Evolutionary conservation across 1,140 invertebrate species (phyloP), one percentile per base, ranked within the genome.

Genomic region (Caenorhabditis tropicalis): DNA sequence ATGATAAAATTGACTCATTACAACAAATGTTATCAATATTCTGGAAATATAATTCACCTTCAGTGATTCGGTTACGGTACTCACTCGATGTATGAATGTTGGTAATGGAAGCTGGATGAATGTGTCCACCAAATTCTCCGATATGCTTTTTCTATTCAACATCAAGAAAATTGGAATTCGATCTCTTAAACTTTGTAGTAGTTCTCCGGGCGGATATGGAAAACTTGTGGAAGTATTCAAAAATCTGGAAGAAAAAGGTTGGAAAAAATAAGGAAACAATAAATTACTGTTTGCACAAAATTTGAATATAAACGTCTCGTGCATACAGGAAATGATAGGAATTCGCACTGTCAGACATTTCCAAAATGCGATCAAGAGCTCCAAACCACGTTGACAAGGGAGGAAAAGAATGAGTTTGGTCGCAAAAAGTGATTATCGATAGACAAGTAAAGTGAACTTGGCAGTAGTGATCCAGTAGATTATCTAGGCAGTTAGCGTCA

Each of bases 381-480:
- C 43, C 65, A 31, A 74, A 74, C 65, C 65, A 74, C 1, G n/a
- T 74, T 46, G 15, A 0, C n/a, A 24, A 10, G 10, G 36, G 36
- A 0, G 36, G 15, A 10, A 21, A 39, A 24, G 9, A 6, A 74
- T 74, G 65, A 4, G 36, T 46, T 24, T 43, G 36, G 12, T 74
- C 36, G 43, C 65, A 74, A 74, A 74, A 74, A 1, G n/a, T 19
- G 7, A 74, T 12, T 10, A 74, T 74, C 1, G 36, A 43, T 21
- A 74, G 65, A 24, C 65, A 74, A 24, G 36, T 74, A 12, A 74
- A n/a, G 24, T 74, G 65, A 24, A 21, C 21, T 46, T 74, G 65
- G n/a, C 33, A 43, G 19, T 43, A 74, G n/a, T 74, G 36, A 24
- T 74, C 65, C 2, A 43, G n/a, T 4, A 36, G 10, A 2, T 12